Base-by-base conservation (phyloP, 2,888 invertebrate genomes). In the Pterostichus madidus region DNA sequence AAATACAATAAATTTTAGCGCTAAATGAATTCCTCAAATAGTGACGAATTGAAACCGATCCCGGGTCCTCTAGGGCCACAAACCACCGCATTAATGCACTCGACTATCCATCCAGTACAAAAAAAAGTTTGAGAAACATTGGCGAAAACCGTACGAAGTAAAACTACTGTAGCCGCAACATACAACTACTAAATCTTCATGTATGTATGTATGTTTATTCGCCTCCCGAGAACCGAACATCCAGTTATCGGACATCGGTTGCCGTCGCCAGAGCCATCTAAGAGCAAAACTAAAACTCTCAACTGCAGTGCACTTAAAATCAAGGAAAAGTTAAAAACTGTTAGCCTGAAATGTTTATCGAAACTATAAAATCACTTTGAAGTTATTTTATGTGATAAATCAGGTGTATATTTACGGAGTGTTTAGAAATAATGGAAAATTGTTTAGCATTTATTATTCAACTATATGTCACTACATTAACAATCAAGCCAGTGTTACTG, bases 291-390 rank as follows among this genome's bases (percentile, higher is more conserved):
- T 59, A 79, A 61, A 79, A 79, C 59, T 79, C 61, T 79, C 61
- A 79, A 79, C 79, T 79, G 79, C 64, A 64, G 46, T 59, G 79
- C 64, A 79, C 64, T 79, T 79, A 61, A 79, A 79, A 79, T 79
- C 79, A 64, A 79, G 46, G 24, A 46, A 35, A 49, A 79, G 31
- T 79, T 79, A 64, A 59, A 64, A 79, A 59, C 59, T 59, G 39
- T 39, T 39, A 8, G 44, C 44, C 61, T 61, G 61, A 61, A 68
- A 68, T 68, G 68, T 44, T 68, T 46, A 71, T 71, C 68, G 68
- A 44, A 71, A 71, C 68, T 71, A 15, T 17, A 71, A 71, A 71
- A 71, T 71, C 68, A 71, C 68, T 71, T 17, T 44, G 39, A 71
- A 17, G 44, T 39, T 71, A 71, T 71, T 39, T 71, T 71, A 71